Conservation (phyloP, 1,140 invertebrate genomes). For the Lycorma delicatula region DNA sequence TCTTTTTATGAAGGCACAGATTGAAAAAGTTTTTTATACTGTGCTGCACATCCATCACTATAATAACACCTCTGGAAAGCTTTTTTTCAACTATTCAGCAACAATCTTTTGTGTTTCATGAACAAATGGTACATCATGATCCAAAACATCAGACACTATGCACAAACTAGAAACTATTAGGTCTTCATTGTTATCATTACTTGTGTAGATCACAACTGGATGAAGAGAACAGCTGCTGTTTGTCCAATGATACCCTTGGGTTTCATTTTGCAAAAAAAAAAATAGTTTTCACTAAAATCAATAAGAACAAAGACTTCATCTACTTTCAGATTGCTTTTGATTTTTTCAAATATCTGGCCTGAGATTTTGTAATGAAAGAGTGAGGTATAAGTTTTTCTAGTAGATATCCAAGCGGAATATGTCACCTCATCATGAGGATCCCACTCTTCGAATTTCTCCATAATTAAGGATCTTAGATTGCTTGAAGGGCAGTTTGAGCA, state of each 20-base stretch:
- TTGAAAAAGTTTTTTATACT: no score
- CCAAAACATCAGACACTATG: constrained; percentile 19
- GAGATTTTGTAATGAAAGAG: not conserved
- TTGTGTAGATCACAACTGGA: constrained; percentile 6
- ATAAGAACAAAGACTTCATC: not conserved
- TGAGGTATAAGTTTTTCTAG: not conserved
- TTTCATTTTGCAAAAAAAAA: constrained; percentile 6
- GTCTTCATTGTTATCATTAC: not conserved
- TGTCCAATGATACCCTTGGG: constrained; percentile 8
- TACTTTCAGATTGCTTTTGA: not conserved
- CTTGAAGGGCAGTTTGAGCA: no score
- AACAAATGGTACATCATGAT: constrained; percentile 12
- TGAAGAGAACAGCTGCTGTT: not conserved
- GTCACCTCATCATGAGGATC: no score
- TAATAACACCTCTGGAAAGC: not conserved
- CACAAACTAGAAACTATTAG: not conserved
- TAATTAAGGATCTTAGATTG: no score
- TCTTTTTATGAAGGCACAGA: no score
- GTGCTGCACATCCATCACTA: no score
- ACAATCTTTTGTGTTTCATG: not conserved
- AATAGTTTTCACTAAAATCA: not conserved
- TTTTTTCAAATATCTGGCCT: not conserved
- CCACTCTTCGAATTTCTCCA: no score
- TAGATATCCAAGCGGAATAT: no score
- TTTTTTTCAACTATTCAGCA: not conserved